phyloP scores from a whole-genome alignment of 2,797 vertebrate genomes.

The Acrocephalus scirpaceus region DNA sequence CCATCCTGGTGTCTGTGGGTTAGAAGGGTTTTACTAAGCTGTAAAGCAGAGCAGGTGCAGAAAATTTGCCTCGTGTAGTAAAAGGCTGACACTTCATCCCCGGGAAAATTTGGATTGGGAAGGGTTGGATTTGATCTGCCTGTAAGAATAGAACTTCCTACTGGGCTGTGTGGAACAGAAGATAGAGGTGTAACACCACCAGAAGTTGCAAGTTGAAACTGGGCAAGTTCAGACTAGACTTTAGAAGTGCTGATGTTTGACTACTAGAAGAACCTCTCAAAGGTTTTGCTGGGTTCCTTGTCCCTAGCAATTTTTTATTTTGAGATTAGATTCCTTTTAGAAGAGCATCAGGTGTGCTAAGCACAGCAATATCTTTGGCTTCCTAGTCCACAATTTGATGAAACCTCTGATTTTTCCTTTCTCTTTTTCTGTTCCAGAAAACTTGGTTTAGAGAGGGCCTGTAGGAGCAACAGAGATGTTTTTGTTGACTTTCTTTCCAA shows the following conservation, averaged over 20 bases:
- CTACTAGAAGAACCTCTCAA: background rate
- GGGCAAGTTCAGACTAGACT: conserved; percentile 15
- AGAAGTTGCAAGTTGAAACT: background rate
- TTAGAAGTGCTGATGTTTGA: background rate
- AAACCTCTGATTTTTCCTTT: background rate
- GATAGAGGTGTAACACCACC: background rate
- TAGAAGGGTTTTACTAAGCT: background rate
- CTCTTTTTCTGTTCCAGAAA: background rate
- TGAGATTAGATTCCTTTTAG: background rate
- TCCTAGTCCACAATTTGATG: background rate
- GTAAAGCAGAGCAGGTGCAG: background rate
- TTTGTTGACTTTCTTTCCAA: background rate
- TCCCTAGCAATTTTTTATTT: background rate
- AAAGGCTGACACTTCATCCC: background rate
- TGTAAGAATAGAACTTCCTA: background rate
- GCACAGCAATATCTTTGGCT: background rate
- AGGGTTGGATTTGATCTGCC: background rate
- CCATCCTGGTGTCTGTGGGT: background rate
- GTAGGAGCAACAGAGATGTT: background rate
- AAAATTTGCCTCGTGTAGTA: background rate
- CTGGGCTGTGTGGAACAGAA: background rate
- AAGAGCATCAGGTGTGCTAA: background rate
- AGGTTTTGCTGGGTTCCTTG: background rate
- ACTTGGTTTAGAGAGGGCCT: background rate
- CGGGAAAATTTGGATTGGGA: background rate